Conservation (phyloP, 2,113 vertebrate genomes). For the Catharus minimus region DNA sequence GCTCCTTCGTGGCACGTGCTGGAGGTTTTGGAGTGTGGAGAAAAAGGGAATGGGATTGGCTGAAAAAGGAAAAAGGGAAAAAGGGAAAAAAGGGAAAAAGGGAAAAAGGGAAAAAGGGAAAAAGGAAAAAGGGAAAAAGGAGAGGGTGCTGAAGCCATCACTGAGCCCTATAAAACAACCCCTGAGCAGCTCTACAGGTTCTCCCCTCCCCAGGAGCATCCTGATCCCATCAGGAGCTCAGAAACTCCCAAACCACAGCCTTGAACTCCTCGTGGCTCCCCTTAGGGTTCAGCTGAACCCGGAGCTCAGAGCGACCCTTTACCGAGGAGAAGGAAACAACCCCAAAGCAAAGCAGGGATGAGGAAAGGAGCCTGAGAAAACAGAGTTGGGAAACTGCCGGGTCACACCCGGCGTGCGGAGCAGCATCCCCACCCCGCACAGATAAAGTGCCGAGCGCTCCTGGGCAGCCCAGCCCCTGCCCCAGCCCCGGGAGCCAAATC, state of each 20-base stretch:
- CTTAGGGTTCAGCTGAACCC: background rate
- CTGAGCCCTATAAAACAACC: background rate
- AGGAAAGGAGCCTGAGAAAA: slow-evolving; percentile 1
- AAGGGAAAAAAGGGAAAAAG: too few species aligned
- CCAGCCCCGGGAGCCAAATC: background rate
- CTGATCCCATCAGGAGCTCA: background rate
- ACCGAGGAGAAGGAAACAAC: background rate
- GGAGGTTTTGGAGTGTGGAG: fast-evolving
- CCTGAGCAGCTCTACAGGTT: background rate
- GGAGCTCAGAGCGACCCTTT: background rate
- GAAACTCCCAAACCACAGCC: background rate
- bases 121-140: too few species aligned
- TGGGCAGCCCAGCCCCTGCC: background rate
- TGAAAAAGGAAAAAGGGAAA: too few species aligned
- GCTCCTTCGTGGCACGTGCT: fast-evolving
- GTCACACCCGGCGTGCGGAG: slow-evolving; percentile 17
- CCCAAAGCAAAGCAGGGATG: background rate
- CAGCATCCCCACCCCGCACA: slow-evolving; percentile 24
- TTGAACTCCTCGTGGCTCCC: background rate
- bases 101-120: too few species aligned
- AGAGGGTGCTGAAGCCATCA: background rate
- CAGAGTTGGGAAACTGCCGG: slow-evolving; percentile 1
- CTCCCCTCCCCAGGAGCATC: background rate
- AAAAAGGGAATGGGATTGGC: background rate
- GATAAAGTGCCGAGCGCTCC: slow-evolving; percentile 15